phyloP scores from a whole-genome alignment of 1,140 invertebrate species.

The Dermatophagoides farinae region DNA sequence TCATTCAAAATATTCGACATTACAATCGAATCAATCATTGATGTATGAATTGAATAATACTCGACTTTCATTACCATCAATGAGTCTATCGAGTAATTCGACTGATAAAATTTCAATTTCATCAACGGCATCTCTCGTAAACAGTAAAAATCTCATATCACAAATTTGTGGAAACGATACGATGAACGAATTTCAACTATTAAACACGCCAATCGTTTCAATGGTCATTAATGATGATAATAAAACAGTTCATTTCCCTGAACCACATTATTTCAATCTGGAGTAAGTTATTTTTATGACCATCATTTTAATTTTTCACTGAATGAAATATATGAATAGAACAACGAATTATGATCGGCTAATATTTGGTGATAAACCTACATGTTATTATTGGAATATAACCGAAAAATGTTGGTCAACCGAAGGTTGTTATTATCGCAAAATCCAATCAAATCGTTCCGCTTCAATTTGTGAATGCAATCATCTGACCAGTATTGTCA shows the following conservation, averaged over 20 bases:
- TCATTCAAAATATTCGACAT: neutral
- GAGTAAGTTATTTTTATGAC: neutral
- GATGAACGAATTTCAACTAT: neutral
- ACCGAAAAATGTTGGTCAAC: neutral
- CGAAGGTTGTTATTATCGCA: neutral
- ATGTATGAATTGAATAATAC: too few relatives aligned
- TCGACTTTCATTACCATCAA: too few relatives aligned
- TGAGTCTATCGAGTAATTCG: neutral
- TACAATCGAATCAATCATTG: neutral
- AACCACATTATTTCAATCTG: neutral
- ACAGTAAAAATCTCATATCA: neutral
- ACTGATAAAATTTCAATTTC: neutral
- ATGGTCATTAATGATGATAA: neutral
- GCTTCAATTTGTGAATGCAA: constrained; percentile 27
- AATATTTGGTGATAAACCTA: neutral
- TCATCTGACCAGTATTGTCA: constrained; percentile 31
- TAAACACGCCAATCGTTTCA: neutral
- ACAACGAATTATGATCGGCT: neutral
- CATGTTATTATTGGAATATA: constrained; percentile 4
- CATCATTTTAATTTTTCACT: neutral
- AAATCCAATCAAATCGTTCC: neutral
- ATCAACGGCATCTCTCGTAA: neutral
- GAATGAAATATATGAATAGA: neutral
- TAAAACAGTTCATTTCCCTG: neutral
- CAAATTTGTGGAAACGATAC: neutral